Evolutionary conservation across 2,113 vertebrate species (phyloP), one percentile per base, ranked within the genome.

Genomic region (Chaetorhynchus papuensis): DNA sequence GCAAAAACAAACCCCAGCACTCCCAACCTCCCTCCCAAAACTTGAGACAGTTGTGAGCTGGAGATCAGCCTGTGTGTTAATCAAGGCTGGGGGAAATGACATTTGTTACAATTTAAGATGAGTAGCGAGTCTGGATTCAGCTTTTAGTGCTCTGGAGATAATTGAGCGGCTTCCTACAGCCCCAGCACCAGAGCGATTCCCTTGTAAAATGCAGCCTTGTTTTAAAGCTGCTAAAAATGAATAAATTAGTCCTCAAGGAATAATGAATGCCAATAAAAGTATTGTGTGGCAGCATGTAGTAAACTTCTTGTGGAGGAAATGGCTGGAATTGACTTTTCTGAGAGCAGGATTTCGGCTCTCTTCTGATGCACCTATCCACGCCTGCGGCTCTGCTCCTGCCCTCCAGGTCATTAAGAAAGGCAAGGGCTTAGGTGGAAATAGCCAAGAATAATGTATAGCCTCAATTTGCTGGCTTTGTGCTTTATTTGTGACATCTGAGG

Each of bases 191-290:
- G 13, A 88, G 54, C 3, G 0, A 72, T 94, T 96, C 71, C 21
- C 69, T 92, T 84, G 49, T 87, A 86, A 94, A 97, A 94, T 59
- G 84, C 81, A 95, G 42, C 78, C 83, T 91, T 81, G 60, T 86
- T 96, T 83, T 92, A 95, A 79, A 93, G 86, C 75, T 78, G 52
- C 64, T 96, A 90, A 95, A 95, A 94, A 91, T 90, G 60, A 93
- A 95, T 66, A 88, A 91, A 97, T 85, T 93, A 86, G 65, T 92
- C 93, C 88, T 96, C 39, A 9, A 91, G 89, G 95, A 96, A 57
- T 95, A 96, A 93, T 74, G 83, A 96, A 93, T 90, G 78, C 83
- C 92, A 87, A 65, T 93, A 88, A 90, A 96, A 76, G 69, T 61
- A 50, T 90, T 78, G 92, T 11, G 8, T 7, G 6, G 76, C 83